Evolutionary conservation across 2,797 vertebrate genomes (phyloP).

Genomic region (Halcyon smyrnensis): DNA sequence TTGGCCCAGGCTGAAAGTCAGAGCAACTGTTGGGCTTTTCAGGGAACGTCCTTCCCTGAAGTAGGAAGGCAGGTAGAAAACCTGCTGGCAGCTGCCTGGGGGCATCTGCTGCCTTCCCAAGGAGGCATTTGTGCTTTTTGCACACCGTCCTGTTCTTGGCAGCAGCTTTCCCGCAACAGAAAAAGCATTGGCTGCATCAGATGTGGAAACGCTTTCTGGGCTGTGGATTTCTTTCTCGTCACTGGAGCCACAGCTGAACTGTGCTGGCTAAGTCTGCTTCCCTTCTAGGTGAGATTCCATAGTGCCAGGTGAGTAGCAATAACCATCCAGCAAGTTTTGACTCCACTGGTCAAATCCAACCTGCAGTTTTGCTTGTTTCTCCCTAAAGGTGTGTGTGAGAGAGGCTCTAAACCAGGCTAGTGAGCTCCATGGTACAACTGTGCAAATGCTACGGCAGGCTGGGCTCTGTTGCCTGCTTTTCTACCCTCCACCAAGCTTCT

Average conservation of each 20-base stretch:
- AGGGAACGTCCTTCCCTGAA: slow-evolving; percentile 46
- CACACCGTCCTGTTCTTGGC: not conserved
- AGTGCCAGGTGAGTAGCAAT: not conserved
- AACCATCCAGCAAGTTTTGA: not conserved
- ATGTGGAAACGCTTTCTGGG: slow-evolving; percentile 4
- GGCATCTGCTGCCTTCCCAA: slow-evolving; percentile 49
- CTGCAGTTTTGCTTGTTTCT: not conserved
- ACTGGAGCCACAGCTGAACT: not conserved
- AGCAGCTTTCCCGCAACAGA: not conserved
- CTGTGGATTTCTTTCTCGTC: not conserved
- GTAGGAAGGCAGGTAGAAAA: slow-evolving; percentile 46
- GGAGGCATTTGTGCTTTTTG: slow-evolving; percentile 37
- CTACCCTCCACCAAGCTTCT: not conserved
- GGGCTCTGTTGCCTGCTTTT: not conserved
- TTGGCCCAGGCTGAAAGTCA: slow-evolving; percentile 64
- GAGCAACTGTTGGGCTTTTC: slow-evolving; percentile 48
- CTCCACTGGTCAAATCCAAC: not conserved
- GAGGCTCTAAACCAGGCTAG: not conserved
- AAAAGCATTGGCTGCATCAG: not conserved
- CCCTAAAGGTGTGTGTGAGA: not conserved
- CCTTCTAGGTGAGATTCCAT: not conserved
- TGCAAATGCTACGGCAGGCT: not conserved
- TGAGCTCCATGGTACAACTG: not conserved
- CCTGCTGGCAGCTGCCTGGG: slow-evolving; percentile 35
- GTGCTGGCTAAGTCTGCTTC: not conserved